These are phyloP conservation scores for Vicugna pacos DNA, from an alignment of 2,113 vertebrate genomes.

Conservation along the genomic window DNA sequence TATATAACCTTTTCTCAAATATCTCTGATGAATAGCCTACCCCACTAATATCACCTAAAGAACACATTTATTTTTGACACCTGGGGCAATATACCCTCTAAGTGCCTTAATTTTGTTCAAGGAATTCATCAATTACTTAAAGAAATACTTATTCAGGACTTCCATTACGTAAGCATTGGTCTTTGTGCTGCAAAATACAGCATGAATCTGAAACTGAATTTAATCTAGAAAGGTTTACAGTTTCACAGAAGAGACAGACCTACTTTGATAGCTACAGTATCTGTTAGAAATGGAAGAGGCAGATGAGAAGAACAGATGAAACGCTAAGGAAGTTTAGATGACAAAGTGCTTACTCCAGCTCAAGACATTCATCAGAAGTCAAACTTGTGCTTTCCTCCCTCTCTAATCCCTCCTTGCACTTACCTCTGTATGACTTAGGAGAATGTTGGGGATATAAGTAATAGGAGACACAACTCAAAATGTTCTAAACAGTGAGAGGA, in stretches of 20 bases:
- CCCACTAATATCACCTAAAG: neutral
- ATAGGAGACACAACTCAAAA: neutral
- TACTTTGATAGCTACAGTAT: neutral
- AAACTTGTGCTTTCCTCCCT: neutral
- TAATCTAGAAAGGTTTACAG: neutral
- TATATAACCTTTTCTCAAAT: neutral
- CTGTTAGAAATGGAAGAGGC: neutral
- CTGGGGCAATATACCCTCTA: neutral
- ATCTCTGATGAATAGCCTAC: constrained; percentile 13
- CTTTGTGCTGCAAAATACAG: neutral
- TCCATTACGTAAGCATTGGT: neutral
- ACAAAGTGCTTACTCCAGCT: neutral
- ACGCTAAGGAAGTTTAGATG: neutral
- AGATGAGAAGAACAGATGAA: neutral
- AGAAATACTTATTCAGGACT: neutral
- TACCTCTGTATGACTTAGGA: neutral
- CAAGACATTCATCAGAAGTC: neutral
- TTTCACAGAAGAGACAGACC: neutral
- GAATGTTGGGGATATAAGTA: neutral
- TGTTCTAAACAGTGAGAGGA: neutral
- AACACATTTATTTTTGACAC: neutral
- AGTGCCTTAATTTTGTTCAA: constrained; percentile 25
- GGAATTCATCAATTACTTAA: neutral
- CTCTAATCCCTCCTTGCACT: neutral
- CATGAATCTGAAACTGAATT: constrained; percentile 1